Evolutionary conservation across 1,140 invertebrate species (phyloP).

Genomic region (Polyergus mexicanus): DNA sequence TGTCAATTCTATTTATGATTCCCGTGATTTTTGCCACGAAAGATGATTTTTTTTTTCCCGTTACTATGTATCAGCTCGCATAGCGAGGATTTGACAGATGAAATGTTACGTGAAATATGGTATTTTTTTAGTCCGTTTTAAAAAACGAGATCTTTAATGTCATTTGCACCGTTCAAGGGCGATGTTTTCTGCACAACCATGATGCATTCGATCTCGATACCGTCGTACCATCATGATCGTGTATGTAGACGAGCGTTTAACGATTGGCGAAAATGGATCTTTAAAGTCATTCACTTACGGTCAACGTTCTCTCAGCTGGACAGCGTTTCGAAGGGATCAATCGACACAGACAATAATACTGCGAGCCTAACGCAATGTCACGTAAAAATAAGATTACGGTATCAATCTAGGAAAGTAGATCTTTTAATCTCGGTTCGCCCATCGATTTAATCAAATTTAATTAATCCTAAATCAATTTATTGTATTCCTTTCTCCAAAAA

Average conservation of each 20-base stretch:
- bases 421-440: background rate
- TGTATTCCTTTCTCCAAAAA: background rate
- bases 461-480: background rate
- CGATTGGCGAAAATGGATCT: conserved; percentile 25
- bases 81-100: background rate
- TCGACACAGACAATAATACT: conserved; percentile 14
- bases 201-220: conserved; percentile 18
- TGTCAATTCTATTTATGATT: background rate
- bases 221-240: background rate
- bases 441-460: background rate
- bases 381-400: background rate
- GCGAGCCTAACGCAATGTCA: background rate
- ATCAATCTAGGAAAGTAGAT: background rate
- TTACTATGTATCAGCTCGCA: background rate
- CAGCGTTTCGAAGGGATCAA: background rate
- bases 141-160: conserved; percentile 1
- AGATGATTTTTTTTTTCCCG: background rate
- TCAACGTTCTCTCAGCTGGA: conserved; percentile 29
- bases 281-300: conserved; percentile 48
- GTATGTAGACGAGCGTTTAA: conserved; percentile 5
- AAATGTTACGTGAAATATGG: conserved; percentile 25
- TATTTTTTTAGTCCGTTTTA: background rate
- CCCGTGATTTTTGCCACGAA: background rate
- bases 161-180: conserved; percentile 21
- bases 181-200: background rate